Evolutionary conservation across 2,797 vertebrate genomes (phyloP), one percentile per base, ranked within the genome.

Genomic region (Urophycis tenuis): DNA sequence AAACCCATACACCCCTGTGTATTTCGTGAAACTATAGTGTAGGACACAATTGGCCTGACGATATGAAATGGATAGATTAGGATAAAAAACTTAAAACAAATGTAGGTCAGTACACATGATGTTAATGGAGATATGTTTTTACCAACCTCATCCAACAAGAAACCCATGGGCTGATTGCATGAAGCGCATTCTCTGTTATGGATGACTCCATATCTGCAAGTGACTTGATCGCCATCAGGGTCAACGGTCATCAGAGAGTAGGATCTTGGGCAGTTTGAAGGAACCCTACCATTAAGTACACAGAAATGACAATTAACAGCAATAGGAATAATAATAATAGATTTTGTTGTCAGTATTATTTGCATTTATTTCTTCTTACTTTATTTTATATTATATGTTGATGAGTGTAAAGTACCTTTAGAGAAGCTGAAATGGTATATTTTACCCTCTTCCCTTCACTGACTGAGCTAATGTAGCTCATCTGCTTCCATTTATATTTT

Each of bases 261-360:
- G 17, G 81, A 71, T 17, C 89, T 80, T 0, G 76, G 83, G 81
- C 91, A 92, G 83, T 92, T 91, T 75, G 85, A 71, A 64, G 90
- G 89, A 64, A 89, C 79, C 75, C 90, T 75, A 3, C 75, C 74
- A 4, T 35, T n/a, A 69, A 30, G 49, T 12, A 25, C 29, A 74
- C 35, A 34, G 33, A 19, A 5, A 39, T 10, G 5, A 34, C 32
- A 60, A 25, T 32, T 34, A 60, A 34, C 45, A 22, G 19, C 7
- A 4, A 49, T 49, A 41, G 39, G 39, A 17, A 41, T 41, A 41
- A 41, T 41, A 17, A 41, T 41, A 15, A 41, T 41, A 3, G 14
- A 14, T 41, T 3, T 41, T 41, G 39, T 41, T 41, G 33, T 34
- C 7, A 34, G 33, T 34, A 34, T 34, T 34, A 34, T 34, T 34